Base-by-base conservation (phyloP, 2,888 invertebrate species). In the Dolichomitus sp. region DNA sequence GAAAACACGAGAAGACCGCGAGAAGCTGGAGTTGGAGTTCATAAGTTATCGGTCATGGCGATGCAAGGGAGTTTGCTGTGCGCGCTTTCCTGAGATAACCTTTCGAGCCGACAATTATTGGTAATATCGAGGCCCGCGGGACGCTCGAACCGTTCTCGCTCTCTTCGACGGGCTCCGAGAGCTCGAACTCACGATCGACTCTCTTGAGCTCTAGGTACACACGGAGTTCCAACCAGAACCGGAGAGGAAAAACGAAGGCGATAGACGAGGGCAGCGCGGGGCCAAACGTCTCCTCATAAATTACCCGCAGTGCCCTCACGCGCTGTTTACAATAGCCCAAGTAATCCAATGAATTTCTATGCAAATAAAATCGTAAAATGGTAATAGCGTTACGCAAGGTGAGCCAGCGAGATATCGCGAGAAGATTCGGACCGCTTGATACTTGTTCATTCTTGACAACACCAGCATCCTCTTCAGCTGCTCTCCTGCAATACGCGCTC, bases 21-120 rank as follows among this genome's bases (percentile, higher is more conserved):
- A 83, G 72, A 86, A 83, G 78, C 84, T 81, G 85, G 4, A 40
- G 61, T 37, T 84, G 75, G 86, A 83, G 88, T 86, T 90, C 88
- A 87, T 91, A 90, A 91, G 85, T 91, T 90, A 90, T 90, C 89
- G 89, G 86, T 83, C 84, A 84, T 68, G 84, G 81, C 77, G 74
- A 80, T 80, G 83, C 68, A 73, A 54, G 83, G 19, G 69, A 80
- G 68, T 77, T 76, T 33, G 27, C 27, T 78, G 70, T 63, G 37
- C 48, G 84, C 85, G 87, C 88, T 88, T 89, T 90, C 89, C 88
- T 88, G 86, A 91, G 91, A 92, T 92, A 92, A 92, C 91, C 92
- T 92, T 90, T 91, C 89, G 87, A 92, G 90, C 92, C 91, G 91
- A 91, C 92, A 92, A 92, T 92, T 92, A 92, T 92, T 92, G 91